Conservation (phyloP, 2,113 vertebrate species). For the Plecotus auritus region DNA sequence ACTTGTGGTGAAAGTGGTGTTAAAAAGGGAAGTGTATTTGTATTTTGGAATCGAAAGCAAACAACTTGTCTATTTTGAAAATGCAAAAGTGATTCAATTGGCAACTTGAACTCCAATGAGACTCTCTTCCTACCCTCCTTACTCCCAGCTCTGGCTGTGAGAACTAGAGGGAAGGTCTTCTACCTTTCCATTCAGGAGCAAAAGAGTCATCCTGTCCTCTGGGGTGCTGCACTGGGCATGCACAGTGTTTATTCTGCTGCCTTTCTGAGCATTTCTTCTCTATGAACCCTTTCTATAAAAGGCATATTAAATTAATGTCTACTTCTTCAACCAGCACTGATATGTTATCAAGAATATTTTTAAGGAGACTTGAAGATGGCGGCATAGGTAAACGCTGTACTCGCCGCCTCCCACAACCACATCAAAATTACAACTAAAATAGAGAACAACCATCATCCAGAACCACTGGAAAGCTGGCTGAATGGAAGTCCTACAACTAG, state of each 20-base stretch:
- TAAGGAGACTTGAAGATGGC: too few species aligned
- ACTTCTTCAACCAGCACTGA: not conserved
- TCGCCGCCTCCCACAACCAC: too few species aligned
- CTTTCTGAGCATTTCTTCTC: not conserved
- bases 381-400: too few species aligned
- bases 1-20: not conserved
- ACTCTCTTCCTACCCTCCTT: not conserved
- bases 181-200: not conserved
- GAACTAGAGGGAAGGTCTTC: not conserved
- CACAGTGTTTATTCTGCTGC: not conserved
- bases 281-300: not conserved
- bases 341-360: not conserved
- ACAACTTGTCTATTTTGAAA: not conserved
- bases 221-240: not conserved
- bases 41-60: slow-evolving; percentile 7
- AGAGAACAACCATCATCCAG: too few species aligned
- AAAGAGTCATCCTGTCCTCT: not conserved
- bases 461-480: too few species aligned
- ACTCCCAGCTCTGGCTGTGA: not conserved
- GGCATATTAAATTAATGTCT: not conserved
- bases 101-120: not conserved
- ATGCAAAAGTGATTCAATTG: not conserved
- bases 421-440: too few species aligned
- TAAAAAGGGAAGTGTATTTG: slow-evolving; percentile 19
- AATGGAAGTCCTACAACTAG: too few species aligned